Evolutionary conservation across 2,888 invertebrate genomes (phyloP).

Genomic region (Ormia ochracea): DNA sequence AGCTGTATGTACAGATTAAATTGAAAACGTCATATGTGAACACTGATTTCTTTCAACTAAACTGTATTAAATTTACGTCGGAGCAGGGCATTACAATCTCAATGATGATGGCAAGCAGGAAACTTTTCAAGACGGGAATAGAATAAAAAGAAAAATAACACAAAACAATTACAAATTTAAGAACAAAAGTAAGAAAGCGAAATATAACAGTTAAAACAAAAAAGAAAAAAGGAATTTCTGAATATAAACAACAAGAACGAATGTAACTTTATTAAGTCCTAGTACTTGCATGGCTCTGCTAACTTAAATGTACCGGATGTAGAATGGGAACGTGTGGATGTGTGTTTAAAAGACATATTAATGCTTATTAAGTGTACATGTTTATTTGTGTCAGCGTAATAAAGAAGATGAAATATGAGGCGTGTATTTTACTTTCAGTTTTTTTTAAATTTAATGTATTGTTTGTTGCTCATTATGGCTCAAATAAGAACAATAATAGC

Average conservation of each 20-base stretch:
- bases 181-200: background rate
- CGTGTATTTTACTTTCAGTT: constrained; percentile 1
- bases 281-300: constrained; percentile 4
- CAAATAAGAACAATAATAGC: constrained; percentile 1
- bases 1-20: no score
- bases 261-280: constrained; percentile 35
- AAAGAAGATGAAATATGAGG: constrained; percentile 10
- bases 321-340: background rate
- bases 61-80: constrained; percentile 34
- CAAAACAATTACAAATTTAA: background rate
- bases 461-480: constrained; percentile 11
- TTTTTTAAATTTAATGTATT: constrained; percentile 26
- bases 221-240: no score
- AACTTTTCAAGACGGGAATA: background rate
- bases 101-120: background rate
- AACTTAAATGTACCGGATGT: constrained; percentile 19
- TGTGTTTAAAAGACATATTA: background rate
- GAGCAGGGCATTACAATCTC: background rate
- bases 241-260: background rate
- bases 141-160: background rate
- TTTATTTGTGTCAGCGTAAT: background rate
- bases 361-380: background rate
- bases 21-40: no score
- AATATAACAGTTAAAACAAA: constrained; percentile 19
- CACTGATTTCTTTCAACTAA: no score